Percentiles rank a stretch among this genome's conserved stretches.
Conservation (phyloP, 2,888 invertebrate species). For the Cephus nigrinus region DNA sequence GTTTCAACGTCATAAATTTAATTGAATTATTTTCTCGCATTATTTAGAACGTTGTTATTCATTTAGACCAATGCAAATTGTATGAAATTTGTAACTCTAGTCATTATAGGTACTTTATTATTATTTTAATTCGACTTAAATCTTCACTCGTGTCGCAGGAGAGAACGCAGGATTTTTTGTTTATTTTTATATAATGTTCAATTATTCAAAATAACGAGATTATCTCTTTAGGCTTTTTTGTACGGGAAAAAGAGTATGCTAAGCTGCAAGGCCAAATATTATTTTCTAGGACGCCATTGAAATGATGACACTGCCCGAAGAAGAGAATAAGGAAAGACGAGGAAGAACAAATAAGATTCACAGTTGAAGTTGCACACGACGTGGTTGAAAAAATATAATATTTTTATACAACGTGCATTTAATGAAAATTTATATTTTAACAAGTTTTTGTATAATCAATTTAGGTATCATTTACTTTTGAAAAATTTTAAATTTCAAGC, state of each 20-base stretch:
- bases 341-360: background rate
- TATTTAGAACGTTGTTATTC: background rate
- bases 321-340: background rate
- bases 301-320: background rate
- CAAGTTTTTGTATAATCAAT: background rate
- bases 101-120: background rate
- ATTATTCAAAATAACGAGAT: background rate
- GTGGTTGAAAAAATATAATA: background rate
- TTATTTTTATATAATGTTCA: background rate
- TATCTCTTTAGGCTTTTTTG: background rate
- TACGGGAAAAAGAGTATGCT: background rate
- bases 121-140: background rate
- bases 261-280: background rate
- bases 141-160: background rate
- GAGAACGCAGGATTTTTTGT: background rate
- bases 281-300: background rate
- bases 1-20: background rate
- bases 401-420: background rate
- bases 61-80: background rate
- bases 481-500: background rate
- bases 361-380: background rate
- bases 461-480: no score
- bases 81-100: background rate
- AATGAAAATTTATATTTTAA: background rate
- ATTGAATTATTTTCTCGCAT: background rate